Conservation (phyloP, 2,113 vertebrate species). For the Trichomycterus rosablanca region DNA sequence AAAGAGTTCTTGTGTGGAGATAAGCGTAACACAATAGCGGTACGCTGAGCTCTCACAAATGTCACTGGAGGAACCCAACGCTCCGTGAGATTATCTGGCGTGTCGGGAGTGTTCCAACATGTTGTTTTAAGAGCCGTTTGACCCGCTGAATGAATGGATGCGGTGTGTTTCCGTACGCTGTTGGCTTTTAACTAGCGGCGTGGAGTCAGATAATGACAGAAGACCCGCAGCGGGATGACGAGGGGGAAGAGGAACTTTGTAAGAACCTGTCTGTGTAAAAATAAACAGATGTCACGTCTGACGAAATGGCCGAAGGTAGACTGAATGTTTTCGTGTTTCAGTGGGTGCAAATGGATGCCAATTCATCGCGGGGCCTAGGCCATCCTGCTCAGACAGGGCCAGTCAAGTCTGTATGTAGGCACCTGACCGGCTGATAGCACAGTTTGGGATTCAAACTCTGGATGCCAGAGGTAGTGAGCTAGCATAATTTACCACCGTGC, state of each 20-base stretch:
- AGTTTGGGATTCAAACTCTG: too few relatives aligned
- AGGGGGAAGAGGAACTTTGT: not conserved
- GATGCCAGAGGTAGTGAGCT: too few relatives aligned
- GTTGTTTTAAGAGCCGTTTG: slow-evolving; percentile 13
- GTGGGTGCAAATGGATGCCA: too few relatives aligned
- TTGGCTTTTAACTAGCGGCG: slow-evolving; percentile 13
- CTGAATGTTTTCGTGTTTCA: too few relatives aligned
- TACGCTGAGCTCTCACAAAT: not conserved
- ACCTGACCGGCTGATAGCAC: too few relatives aligned
- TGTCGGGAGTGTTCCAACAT: slow-evolving; percentile 30
- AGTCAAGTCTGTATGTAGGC: too few relatives aligned
- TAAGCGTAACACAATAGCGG: slow-evolving; percentile 29
- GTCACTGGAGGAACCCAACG: not conserved
- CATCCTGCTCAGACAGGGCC: too few relatives aligned
- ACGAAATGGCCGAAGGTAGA: too few relatives aligned
- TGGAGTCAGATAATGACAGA: slow-evolving; percentile 30
- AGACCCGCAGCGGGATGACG: slow-evolving; percentile 3
- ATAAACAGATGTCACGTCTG: too few relatives aligned
- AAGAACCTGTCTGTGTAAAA: slow-evolving; percentile 27
- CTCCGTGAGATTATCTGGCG: slow-evolving; percentile 25
- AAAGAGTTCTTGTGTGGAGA: slow-evolving; percentile 20
- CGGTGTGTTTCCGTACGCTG: not conserved
- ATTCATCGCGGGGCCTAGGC: too few relatives aligned
- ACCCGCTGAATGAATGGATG: slow-evolving; percentile 15
- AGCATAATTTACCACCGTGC: too few relatives aligned